Evolutionary conservation across 2,888 invertebrate genomes (phyloP).

Genomic region (Eucera pruinosa): DNA sequence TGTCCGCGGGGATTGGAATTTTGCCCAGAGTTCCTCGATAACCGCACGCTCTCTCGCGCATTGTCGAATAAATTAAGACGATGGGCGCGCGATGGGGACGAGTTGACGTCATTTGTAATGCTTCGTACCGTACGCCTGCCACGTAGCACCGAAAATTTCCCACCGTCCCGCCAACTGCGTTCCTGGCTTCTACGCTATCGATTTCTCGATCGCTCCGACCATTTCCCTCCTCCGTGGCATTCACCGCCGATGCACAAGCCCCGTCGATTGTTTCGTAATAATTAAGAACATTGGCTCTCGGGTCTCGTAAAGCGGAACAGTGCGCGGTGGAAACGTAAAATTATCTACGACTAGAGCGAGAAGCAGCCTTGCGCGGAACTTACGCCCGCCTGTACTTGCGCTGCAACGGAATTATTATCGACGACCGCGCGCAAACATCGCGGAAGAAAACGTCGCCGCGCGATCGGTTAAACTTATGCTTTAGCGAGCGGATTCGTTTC

Average conservation of each 20-base stretch:
- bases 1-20: conserved; percentile 44
- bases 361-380: background rate
- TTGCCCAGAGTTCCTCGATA: conserved; percentile 31
- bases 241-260: too few relatives aligned
- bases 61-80: conserved; percentile 57
- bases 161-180: background rate
- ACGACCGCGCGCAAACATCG: conserved; percentile 9
- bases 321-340: background rate
- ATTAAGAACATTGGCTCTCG: background rate
- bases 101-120: conserved; percentile 28
- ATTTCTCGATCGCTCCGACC: too few relatives aligned
- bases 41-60: conserved; percentile 31
- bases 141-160: conserved; percentile 28
- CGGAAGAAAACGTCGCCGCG: too few relatives aligned
- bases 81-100: too few relatives aligned
- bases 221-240: too few relatives aligned
- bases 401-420: conserved; percentile 10
- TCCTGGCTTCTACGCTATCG: too few relatives aligned
- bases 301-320: background rate
- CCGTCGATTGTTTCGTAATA: too few relatives aligned
- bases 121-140: background rate
- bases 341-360: conserved; percentile 4
- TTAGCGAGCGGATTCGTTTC: conserved; percentile 42
- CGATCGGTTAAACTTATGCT: background rate
- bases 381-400: too few relatives aligned